phyloP scores from a whole-genome alignment of 2,113 vertebrate genomes.

The Genyomyrus donnyi region DNA sequence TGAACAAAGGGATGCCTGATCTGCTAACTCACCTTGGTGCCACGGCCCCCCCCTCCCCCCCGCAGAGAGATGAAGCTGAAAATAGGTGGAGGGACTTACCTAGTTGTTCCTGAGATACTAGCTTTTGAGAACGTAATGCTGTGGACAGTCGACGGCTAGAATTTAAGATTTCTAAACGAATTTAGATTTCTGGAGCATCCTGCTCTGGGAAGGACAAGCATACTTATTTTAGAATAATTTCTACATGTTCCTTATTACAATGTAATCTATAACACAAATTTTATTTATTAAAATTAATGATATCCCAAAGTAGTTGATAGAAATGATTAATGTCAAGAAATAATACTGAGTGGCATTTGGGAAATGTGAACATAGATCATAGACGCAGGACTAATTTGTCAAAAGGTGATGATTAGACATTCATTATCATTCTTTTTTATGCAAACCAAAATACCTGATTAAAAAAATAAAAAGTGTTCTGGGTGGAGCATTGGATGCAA shows the following conservation, averaged over 20 bases:
- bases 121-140: background rate
- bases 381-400: conserved; percentile 52
- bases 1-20: background rate
- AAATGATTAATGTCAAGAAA: conserved; percentile 59
- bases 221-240: background rate
- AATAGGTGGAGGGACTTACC: background rate
- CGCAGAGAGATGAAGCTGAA: background rate
- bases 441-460: conserved; percentile 51
- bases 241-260: background rate
- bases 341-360: conserved; percentile 58
- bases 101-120: background rate
- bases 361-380: conserved; percentile 52
- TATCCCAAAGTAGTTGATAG: conserved; percentile 62
- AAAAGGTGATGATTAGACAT: conserved; percentile 50
- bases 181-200: background rate
- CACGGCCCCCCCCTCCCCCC: background rate
- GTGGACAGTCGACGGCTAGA: background rate
- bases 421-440: conserved; percentile 29
- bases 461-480: background rate
- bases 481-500: background rate
- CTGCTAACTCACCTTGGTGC: background rate
- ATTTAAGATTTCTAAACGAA: background rate
- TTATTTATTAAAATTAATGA: conserved; percentile 61
- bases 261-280: conserved; percentile 6
- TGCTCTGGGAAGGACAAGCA: background rate